These are phyloP conservation scores for Eurois occulta DNA, from an alignment of 2,888 invertebrate genomes.

Conservation along the genomic window DNA sequence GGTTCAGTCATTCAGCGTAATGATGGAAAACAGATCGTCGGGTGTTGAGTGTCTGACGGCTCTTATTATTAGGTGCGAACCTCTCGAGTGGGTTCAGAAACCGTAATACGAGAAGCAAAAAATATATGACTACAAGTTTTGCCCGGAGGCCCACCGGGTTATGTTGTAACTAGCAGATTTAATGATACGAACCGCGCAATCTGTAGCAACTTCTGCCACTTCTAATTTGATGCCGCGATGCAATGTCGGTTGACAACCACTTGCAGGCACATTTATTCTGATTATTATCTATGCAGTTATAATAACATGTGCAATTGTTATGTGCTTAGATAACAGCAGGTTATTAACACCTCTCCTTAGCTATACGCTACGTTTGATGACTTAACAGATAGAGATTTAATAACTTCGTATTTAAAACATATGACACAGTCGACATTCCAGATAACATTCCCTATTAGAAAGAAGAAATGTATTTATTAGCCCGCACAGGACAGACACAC, in stretches of 20 bases:
- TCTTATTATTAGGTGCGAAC: slow-evolving; percentile 77
- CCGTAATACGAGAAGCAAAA: slow-evolving; percentile 65
- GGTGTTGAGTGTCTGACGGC: slow-evolving; percentile 78
- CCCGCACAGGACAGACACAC: too few species aligned
- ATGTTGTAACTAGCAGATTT: slow-evolving; percentile 52
- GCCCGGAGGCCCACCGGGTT: slow-evolving; percentile 60
- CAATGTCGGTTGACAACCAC: slow-evolving; percentile 22
- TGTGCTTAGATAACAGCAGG: background rate
- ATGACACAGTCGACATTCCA: slow-evolving; percentile 40
- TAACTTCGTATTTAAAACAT: slow-evolving; percentile 15
- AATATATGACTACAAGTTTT: slow-evolving; percentile 53
- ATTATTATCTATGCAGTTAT: slow-evolving; percentile 4
- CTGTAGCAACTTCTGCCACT: slow-evolving; percentile 30
- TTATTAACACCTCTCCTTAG: slow-evolving; percentile 13
- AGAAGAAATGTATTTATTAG: too few species aligned
- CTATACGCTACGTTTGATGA: background rate
- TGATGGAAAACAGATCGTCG: slow-evolving; percentile 81
- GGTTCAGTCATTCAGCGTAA: slow-evolving; percentile 50
- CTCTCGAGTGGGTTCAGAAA: slow-evolving; percentile 66
- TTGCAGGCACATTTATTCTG: slow-evolving; percentile 18
- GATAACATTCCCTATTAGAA: background rate
- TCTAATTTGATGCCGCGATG: slow-evolving; percentile 38
- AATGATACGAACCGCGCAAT: slow-evolving; percentile 56
- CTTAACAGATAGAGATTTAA: background rate
- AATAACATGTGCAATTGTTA: slow-evolving; percentile 3